Evolutionary conservation across 2,888 invertebrate species (phyloP).

Genomic region (Dryocosmus kuriphilus): DNA sequence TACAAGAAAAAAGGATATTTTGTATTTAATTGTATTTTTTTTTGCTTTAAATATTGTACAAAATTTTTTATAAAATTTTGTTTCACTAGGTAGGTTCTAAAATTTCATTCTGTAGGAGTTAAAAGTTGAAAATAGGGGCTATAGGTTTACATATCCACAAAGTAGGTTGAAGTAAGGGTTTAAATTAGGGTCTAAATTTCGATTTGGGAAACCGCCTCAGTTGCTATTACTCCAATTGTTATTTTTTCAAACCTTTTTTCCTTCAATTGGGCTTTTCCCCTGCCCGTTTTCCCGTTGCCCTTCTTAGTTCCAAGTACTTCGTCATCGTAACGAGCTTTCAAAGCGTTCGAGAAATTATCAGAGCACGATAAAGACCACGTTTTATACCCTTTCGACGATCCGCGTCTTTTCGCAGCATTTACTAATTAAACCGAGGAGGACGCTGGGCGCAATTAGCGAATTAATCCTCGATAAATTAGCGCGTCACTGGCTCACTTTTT

Average conservation of each 20-base stretch:
- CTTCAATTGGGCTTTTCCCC: not conserved
- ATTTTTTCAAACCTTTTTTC: not conserved
- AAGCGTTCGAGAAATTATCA: conserved; percentile 46
- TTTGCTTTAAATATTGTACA: no score
- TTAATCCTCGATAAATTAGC: conserved; percentile 61
- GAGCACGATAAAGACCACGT: conserved; percentile 43
- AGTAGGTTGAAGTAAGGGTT: no score
- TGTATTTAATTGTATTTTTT: no score
- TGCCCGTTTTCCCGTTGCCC: not conserved
- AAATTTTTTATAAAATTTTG: no score
- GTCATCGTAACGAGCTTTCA: conserved; percentile 1
- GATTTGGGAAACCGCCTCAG: no score
- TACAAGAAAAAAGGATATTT: no score
- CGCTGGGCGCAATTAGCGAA: conserved; percentile 58
- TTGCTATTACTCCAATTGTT: not conserved
- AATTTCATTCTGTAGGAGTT: no score
- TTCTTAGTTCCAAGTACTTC: not conserved
- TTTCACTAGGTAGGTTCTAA: no score
- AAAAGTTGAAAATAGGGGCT: no score
- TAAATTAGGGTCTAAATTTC: no score
- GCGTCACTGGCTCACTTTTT: conserved; percentile 48
- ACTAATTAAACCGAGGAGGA: conserved; percentile 57
- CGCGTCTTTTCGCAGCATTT: conserved; percentile 54
- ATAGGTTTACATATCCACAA: no score
- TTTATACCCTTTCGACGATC: conserved; percentile 48